A percentile compares a stretch with the other conserved stretches of the same genome.
phyloP scores from a whole-genome alignment of 92 coral and sea anemone genomes.

The Nematostella vectensis region DNA sequence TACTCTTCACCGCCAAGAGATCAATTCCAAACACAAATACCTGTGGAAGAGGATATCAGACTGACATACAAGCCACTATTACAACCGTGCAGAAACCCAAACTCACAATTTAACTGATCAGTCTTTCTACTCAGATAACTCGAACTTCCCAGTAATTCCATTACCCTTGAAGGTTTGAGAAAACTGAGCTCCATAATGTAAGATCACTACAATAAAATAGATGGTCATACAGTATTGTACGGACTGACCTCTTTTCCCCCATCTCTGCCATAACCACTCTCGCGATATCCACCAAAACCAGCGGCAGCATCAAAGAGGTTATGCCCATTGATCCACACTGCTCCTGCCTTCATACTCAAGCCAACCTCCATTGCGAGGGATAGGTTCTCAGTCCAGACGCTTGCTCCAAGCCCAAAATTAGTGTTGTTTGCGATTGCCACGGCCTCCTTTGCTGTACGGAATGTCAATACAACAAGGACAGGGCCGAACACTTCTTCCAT shows the following conservation, averaged over 20 bases:
- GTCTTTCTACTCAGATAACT: no score
- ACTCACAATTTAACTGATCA: no score
- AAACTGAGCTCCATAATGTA: not conserved
- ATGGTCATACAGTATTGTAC: no score
- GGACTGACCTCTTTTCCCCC: slow-evolving; percentile 94
- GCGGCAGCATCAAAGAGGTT: slow-evolving; percentile 97
- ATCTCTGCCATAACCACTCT: slow-evolving; percentile 97
- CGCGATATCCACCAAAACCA: slow-evolving; percentile 96
- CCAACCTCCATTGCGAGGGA: slow-evolving; percentile 89
- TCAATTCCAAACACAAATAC: no score
- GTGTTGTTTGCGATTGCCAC: slow-evolving; percentile 95
- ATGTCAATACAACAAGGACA: slow-evolving; percentile 84
- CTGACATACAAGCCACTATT: no score
- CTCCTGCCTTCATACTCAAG: slow-evolving; percentile 81
- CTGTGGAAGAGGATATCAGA: no score
- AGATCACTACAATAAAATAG: no score
- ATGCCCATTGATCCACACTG: slow-evolving; percentile 95
- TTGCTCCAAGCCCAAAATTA: slow-evolving; percentile 81
- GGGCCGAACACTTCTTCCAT: slow-evolving; percentile 99
- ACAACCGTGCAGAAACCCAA: no score
- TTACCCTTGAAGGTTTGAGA: not conserved
- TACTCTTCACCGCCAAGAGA: no score
- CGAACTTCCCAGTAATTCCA: no score
- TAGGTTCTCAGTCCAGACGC: slow-evolving; percentile 95
- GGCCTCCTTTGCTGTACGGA: slow-evolving; percentile 96